Percentiles rank a stretch among this genome's conserved stretches.
Evolutionary conservation across 2,113 vertebrate genomes (phyloP).

Genomic region (Malurus elegans): DNA sequence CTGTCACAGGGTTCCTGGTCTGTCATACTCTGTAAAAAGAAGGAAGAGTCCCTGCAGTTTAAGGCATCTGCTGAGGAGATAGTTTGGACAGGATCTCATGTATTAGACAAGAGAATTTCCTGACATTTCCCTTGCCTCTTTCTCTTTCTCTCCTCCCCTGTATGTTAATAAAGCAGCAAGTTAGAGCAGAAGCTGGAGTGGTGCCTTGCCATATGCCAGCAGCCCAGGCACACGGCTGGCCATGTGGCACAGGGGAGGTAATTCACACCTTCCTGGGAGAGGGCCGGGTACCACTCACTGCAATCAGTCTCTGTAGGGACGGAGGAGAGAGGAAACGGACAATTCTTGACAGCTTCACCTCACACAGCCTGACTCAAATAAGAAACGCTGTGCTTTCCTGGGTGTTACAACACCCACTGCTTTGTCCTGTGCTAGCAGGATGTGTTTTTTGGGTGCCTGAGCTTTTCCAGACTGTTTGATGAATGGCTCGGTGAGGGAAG

Average conservation of each 20-base stretch:
- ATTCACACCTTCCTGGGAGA: neutral
- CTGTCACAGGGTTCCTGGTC: neutral
- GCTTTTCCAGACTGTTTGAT: neutral
- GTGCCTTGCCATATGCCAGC: neutral
- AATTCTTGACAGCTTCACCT: neutral
- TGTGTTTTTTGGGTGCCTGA: neutral
- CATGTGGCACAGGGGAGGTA: neutral
- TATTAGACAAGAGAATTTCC: neutral
- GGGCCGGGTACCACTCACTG: rapidly evolving
- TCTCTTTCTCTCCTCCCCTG: neutral
- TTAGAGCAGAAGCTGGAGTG: neutral
- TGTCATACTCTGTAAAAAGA: neutral
- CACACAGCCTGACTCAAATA: neutral
- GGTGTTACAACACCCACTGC: neutral
- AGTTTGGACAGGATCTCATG: neutral
- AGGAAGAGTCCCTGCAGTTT: conserved; percentile 15
- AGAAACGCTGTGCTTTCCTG: neutral
- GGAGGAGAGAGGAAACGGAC: neutral
- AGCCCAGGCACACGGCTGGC: neutral
- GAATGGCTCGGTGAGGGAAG: neutral
- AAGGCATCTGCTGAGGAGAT: neutral
- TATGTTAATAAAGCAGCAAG: neutral
- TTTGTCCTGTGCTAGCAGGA: neutral
- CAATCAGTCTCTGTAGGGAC: neutral
- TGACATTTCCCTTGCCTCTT: neutral